Base-by-base conservation (phyloP, 2,113 vertebrate species). In the Aegotheles bennettii region DNA sequence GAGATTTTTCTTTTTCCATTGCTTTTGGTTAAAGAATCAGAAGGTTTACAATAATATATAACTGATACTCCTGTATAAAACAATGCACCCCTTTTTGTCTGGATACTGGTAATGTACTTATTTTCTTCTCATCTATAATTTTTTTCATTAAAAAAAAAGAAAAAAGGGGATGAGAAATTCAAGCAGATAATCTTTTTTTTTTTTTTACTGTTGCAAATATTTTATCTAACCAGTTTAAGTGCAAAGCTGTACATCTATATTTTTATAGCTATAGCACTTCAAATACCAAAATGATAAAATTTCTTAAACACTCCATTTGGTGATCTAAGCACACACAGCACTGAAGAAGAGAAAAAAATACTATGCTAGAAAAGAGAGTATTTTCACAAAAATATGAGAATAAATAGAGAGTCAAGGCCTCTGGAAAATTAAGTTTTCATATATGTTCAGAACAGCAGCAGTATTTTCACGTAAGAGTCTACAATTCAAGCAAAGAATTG, bases 381-480 rank as follows among this genome's bases (percentile, higher is more conserved):
- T 71, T 85, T 89, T 69, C 43, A 67, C 26, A 68, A 84, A 87
- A 45, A 63, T 31, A n/a, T 42, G 7, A 50, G 68, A 53, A 4
- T 50, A 92, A 91, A 78, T 16, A 67, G 17, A 70, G 8, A 90
- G 26, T 71, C 56, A 87, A 84, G 43, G n/a, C 51, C 71, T 57
- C 75, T 60, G 42, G 38, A 48, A 91, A 83, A 65, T 64, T 61
- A 50, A 50, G 23, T 23, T 84, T 92, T 92, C 57, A 93, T 80
- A 29, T 69, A 70, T 42, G 17, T 76, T 89, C 60, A 53, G 14
- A 89, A 70, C 20, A 63, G 31, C 26, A 45, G 54, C 2, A 33
- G 17, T 93, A 90, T 80, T 95, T 97, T 95, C 78, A 43, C 45
- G 77, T 43, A 45, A 87, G 47, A 53, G 28, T 59, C 61, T 65